Base-by-base conservation (phyloP, 2,113 vertebrate genomes). In the Grantiella picta region DNA sequence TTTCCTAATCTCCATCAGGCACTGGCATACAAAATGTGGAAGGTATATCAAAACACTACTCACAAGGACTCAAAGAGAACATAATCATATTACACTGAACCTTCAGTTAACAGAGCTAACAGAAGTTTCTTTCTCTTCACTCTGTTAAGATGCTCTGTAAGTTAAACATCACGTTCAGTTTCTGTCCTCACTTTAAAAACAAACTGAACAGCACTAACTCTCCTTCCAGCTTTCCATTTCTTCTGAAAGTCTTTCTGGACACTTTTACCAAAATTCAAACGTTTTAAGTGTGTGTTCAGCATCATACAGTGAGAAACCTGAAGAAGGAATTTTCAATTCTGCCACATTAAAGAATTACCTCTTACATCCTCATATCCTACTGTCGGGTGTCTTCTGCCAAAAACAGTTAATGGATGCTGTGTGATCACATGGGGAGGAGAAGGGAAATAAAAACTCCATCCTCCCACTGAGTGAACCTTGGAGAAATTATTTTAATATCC, bases 391-490 rank as follows among this genome's bases (percentile, higher is more conserved):
- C 20, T 29, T 23, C 47, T 83, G 85, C 71, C 85, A 96, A 82
- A 61, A 28, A 7, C 80, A 70, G 69, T 47, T 64, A 85, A 70
- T 0, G 0, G 54, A 42, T 31, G 38, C 71, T 86, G 49, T 12
- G 50, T n/a, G 75, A 82, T 87, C 84, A 85, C 38, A 72, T 0
- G 22, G 35, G 36, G 35, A 80, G 33, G n/a, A 69, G 22, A 88
- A 65, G 16, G 36, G 50, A 90, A 94, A 79, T 72, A 77, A 91
- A 85, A 89, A 21, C 38, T 72, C 64, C 31, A 59, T 93, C 38
- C 47, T 92, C 44, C 44, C 36, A 66, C 36, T 0, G 1, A 59
- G 19, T 21, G 38, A 94, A 17, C 21, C 56, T 52, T 24, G 49
- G 20, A 79, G 76, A 73, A 83, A 57, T 80, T n/a, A 61, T 50